Conservation (phyloP, 2,888 invertebrate genomes). For the Catocala sponsa region DNA sequence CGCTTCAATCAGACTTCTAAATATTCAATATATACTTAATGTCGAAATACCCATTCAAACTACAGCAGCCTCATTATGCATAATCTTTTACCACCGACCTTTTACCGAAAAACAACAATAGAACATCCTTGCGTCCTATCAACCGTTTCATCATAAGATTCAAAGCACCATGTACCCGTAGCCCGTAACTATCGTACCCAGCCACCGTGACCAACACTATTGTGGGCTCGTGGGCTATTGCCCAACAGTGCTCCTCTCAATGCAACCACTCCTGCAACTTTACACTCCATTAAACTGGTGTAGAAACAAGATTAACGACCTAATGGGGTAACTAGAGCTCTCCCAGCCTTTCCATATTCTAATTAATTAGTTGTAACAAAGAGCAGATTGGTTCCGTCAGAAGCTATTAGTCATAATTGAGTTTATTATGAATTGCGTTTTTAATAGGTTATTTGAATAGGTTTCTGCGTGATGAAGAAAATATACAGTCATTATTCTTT, state of each 20-base stretch:
- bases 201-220: slow-evolving; percentile 42
- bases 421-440: not conserved
- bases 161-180: slow-evolving; percentile 26
- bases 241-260: slow-evolving; percentile 53
- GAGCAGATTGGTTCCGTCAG: slow-evolving; percentile 4
- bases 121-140: slow-evolving; percentile 35
- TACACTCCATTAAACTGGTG: slow-evolving; percentile 73
- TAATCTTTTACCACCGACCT: slow-evolving; percentile 9
- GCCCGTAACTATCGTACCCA: slow-evolving; percentile 32
- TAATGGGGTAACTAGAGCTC: slow-evolving; percentile 22
- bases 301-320: slow-evolving; percentile 75
- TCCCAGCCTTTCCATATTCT: slow-evolving; percentile 37
- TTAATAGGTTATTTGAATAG: too few species aligned
- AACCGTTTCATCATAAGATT: slow-evolving; percentile 41
- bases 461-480: too few species aligned
- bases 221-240: slow-evolving; percentile 28
- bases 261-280: slow-evolving; percentile 75
- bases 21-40: not conserved
- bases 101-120: slow-evolving; percentile 17
- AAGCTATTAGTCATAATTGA: slow-evolving; percentile 11
- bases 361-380: slow-evolving; percentile 16
- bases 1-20: not conserved
- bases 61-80: not conserved
- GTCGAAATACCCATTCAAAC: too few species aligned
- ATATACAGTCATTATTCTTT: too few species aligned